Percentiles rank a stretch among this genome's conserved stretches.
These are phyloP conservation scores for Scophthalmus maximus DNA, from an alignment of 2,113 vertebrate species.

Conservation along the genomic window DNA sequence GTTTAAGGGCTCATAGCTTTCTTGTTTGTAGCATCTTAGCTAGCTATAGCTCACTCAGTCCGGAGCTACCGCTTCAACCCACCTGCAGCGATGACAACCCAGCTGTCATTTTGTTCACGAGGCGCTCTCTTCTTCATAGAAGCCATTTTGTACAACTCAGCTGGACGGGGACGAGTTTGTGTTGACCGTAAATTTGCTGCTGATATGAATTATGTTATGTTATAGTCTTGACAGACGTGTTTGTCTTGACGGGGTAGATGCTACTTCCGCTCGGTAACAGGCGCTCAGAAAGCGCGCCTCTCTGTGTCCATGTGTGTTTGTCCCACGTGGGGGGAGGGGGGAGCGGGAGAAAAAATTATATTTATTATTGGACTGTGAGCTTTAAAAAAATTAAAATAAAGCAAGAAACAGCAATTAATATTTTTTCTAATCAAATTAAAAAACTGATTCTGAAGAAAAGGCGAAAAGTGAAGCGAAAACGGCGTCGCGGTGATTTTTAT, in stretches of 20 bases:
- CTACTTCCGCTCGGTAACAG: constrained; percentile 14
- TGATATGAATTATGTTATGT: background rate
- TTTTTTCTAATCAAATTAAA: no score
- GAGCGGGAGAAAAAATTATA: accelerated
- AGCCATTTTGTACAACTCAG: constrained; percentile 61
- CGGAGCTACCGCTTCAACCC: background rate
- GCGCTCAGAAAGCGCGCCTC: constrained; percentile 74
- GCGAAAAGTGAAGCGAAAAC: background rate
- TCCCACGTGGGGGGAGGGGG: background rate
- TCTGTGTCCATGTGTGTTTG: background rate
- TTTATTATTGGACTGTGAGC: background rate
- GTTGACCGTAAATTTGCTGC: background rate
- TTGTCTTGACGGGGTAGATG: no score
- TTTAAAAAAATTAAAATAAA: no score
- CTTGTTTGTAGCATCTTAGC: constrained; percentile 14
- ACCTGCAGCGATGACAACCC: constrained; percentile 83
- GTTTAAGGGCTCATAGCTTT: no score
- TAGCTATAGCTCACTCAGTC: constrained; percentile 15
- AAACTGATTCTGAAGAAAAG: background rate
- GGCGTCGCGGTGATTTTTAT: background rate
- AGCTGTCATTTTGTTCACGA: constrained; percentile 69
- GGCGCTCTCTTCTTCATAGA: constrained; percentile 79
- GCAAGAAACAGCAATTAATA: no score
- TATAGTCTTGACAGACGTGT: no score
- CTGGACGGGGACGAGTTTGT: background rate